These are phyloP conservation scores for Acrocephalus arundinaceus DNA, from an alignment of 2,113 vertebrate genomes.

Conservation along the genomic window DNA sequence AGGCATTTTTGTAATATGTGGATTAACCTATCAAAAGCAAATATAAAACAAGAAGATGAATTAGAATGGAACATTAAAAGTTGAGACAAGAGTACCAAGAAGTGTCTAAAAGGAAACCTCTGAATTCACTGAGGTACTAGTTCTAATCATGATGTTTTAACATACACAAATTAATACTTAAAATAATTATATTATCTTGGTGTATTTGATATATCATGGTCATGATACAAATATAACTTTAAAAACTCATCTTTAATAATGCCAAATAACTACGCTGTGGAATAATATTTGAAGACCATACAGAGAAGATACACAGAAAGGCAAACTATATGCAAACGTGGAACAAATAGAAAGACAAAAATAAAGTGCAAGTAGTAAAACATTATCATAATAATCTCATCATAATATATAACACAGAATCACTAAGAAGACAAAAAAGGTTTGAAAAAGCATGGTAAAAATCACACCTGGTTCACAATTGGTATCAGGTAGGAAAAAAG, in stretches of 20 bases:
- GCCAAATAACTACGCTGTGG: not conserved
- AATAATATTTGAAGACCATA: not conserved
- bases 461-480: not conserved
- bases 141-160: not conserved
- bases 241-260: not conserved
- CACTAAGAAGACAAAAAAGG: not conserved
- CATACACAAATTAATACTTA: not conserved
- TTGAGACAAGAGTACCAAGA: not conserved
- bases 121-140: not conserved
- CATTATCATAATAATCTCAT: constrained; percentile 34
- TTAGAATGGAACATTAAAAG: not conserved
- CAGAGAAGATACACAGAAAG: not conserved
- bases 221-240: not conserved
- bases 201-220: not conserved
- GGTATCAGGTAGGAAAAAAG: not conserved
- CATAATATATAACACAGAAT: not conserved
- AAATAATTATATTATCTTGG: not conserved
- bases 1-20: not conserved
- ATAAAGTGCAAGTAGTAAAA: not conserved
- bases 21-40: not conserved
- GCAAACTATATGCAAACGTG: not conserved
- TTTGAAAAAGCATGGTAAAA: not conserved
- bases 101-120: not conserved
- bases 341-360: not conserved
- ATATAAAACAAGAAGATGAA: not conserved